These are phyloP conservation scores for Seriola quinqueradiata DNA, from an alignment of 2,113 vertebrate genomes.

Conservation along the genomic window DNA sequence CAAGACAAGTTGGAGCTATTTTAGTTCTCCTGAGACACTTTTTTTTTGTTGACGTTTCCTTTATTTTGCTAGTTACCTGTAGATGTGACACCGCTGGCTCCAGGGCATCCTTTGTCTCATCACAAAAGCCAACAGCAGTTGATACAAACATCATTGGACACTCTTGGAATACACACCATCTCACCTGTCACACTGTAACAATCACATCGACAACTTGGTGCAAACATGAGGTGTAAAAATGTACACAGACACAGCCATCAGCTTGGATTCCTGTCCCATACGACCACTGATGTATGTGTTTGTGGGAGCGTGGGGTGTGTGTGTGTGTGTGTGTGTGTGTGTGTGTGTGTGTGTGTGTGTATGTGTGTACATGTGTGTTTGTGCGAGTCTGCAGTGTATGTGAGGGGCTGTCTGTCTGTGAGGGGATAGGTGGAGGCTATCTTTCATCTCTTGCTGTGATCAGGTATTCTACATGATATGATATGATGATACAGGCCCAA, in stretches of 20 bases:
- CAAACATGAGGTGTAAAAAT: slow-evolving; percentile 77
- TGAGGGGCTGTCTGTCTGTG: slow-evolving; percentile 46
- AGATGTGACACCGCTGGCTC: slow-evolving; percentile 76
- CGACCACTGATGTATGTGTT: slow-evolving; percentile 53
- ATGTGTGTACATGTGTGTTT: slow-evolving; percentile 38
- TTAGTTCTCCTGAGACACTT: slow-evolving; percentile 56
- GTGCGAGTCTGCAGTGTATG: slow-evolving; percentile 16
- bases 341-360: slow-evolving; percentile 21
- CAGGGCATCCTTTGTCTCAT: slow-evolving; percentile 79
- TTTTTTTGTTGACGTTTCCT: slow-evolving; percentile 59
- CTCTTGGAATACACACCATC: slow-evolving; percentile 71
- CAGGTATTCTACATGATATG: slow-evolving; percentile 80
- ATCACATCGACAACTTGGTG: slow-evolving; percentile 68
- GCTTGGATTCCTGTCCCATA: slow-evolving; percentile 68
- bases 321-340: not conserved
- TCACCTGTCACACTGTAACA: slow-evolving; percentile 75
- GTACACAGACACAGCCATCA: slow-evolving; percentile 69
- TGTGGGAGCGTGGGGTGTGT: not conserved
- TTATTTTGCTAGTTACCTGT: slow-evolving; percentile 73
- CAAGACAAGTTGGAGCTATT: slow-evolving; percentile 62
- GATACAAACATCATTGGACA: slow-evolving; percentile 78
- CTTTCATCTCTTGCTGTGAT: slow-evolving; percentile 78
- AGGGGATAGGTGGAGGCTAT: slow-evolving; percentile 75
- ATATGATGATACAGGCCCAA: slow-evolving; percentile 83
- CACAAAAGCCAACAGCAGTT: slow-evolving; percentile 74